Evolutionary conservation across 1,140 invertebrate genomes (phyloP), one percentile per base, ranked within the genome.

Genomic region (Oryctes rhinoceros): DNA sequence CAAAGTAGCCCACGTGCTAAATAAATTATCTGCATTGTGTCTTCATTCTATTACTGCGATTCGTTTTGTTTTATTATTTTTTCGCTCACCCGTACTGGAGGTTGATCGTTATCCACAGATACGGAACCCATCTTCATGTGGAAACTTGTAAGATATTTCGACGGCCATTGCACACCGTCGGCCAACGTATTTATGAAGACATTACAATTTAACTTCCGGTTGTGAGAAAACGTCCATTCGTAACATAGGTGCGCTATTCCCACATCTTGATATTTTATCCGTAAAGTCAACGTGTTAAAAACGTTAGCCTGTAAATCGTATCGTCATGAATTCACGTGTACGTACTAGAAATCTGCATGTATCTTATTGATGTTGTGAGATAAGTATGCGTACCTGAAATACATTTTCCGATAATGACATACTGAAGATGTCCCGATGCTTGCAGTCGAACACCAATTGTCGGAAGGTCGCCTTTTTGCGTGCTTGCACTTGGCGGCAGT

Each of bases 381-480:
- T n/a, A n/a, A n/a, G n/a, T n/a, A n/a, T 24, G 24, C n/a, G n/a
- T 71, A 79, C 53, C 35, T 65, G 24, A 18, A 79, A 39, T 6
- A 65, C 39, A n/a, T n/a, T 30, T 35, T 30, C 78, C 7, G 78
- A 71, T 20, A 62, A 59, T 10, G 7, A 53, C 53, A 78, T 78
- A 0, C 5, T 53, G 20, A 84, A 81, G 71, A 84, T 80, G 49
- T 83, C 35, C 37, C 83, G 81, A 81, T 86, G 85, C 15, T 81
- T 83, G 79, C 85, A 86, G 59, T 85, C 80, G 81, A 80, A 85
- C 3, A 80, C 71, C 53, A 79, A 76, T 39, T 76, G 79, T 79
- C 83, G 80, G 24, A 81, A 81, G 13, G 83, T 81, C n/a, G 84
- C 49, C 44, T 71, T 76, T 6, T 76, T 79, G 5, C 49, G 24